Base-by-base conservation (phyloP, 2,113 vertebrate genomes). In the Thalassoma bifasciatum region DNA sequence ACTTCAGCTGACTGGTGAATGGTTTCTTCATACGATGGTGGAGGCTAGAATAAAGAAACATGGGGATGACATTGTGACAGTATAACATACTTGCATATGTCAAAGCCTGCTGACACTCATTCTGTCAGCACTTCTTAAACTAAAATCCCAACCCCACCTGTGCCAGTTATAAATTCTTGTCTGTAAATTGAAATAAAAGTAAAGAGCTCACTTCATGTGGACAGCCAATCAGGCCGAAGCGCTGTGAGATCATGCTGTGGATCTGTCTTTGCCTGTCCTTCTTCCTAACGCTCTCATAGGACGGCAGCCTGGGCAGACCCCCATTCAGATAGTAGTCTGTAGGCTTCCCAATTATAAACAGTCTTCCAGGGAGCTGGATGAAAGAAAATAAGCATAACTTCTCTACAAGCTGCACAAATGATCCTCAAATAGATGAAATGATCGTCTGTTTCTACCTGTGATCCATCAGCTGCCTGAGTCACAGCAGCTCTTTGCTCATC, bases 11-110 rank as follows among this genome's bases (percentile, higher is more conserved):
- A 87, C 52, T 88, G 91, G 46, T 57, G 54, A 66, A 92, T 51
- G 44, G 91, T 90, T 7, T 93, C 93, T n/a, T 93, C 89, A 0
- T 93, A 93, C 3, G 92, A 85, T 59, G 93, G 94, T 5, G 93
- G 93, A 77, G 88, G 83, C 93, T 93, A 17, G 46, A 82, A 56
- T 5, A 10, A 34, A 69, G 30, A 42, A 66, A 58, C 16, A 14
- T n/a, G n/a, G n/a, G n/a, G n/a, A n/a, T n/a, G n/a, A n/a, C n/a
- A n/a, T n/a, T n/a, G n/a, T n/a, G n/a, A n/a, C n/a, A n/a, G n/a
- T n/a, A n/a, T n/a, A n/a, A n/a, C n/a, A n/a, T n/a, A n/a, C n/a
- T n/a, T n/a, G n/a, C n/a, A n/a, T n/a, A n/a, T n/a, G n/a, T n/a
- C n/a, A n/a, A n/a, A n/a, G n/a, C n/a, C n/a, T n/a, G n/a, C n/a